Percentiles rank a stretch among this genome's conserved stretches.
phyloP scores from a whole-genome alignment of 2,888 invertebrate species.

The Nycteola revayana region DNA sequence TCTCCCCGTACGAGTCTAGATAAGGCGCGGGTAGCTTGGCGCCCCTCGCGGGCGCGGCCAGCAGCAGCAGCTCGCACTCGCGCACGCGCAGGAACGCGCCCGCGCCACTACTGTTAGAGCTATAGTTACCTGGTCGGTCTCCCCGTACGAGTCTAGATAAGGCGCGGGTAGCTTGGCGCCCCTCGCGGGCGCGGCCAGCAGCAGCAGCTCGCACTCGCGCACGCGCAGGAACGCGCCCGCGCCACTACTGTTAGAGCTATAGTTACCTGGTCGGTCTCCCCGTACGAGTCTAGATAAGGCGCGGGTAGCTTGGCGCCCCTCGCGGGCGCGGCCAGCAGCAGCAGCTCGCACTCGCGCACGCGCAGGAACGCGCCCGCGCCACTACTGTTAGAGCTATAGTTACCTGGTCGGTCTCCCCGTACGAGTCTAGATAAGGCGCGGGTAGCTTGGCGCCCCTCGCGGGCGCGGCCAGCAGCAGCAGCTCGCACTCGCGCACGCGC shows the following conservation, averaged over 20 bases:
- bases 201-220: background rate
- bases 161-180: constrained; percentile 96
- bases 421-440: constrained; percentile 87
- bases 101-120: too few species aligned
- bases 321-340: constrained; percentile 87
- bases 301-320: constrained; percentile 85
- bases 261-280: constrained; percentile 93
- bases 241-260: constrained; percentile 71
- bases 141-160: constrained; percentile 97
- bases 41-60: constrained; percentile 90
- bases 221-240: background rate
- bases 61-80: constrained; percentile 88
- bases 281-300: constrained; percentile 83
- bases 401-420: constrained; percentile 2
- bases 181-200: constrained; percentile 65
- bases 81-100: too few species aligned
- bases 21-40: constrained; percentile 95
- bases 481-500: constrained; percentile 1
- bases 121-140: too few species aligned
- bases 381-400: constrained; percentile 59
- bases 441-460: constrained; percentile 92
- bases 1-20: constrained; percentile 29
- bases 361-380: constrained; percentile 90
- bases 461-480: constrained; percentile 90
- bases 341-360: constrained; percentile 17